Conservation (phyloP, 2,888 invertebrate genomes). For the Eristalis intricaria region DNA sequence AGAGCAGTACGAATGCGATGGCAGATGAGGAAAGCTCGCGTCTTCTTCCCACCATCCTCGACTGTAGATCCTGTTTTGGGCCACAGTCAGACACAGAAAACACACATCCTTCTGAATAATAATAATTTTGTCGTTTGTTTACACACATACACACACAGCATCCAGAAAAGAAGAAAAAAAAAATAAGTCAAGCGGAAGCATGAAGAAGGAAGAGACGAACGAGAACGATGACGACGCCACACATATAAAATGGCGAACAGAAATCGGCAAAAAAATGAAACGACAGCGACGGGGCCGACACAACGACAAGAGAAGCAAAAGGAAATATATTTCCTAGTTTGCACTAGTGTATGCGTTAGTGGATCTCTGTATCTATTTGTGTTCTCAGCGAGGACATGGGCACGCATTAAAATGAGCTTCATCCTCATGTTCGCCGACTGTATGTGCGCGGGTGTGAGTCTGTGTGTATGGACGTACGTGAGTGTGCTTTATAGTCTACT, state of each 20-base stretch:
- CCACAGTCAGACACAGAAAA: constrained; percentile 29
- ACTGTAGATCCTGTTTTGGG: neutral
- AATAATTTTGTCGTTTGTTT: constrained; percentile 44
- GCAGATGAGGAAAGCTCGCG: neutral
- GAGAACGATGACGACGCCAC: neutral
- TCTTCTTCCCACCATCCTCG: neutral
- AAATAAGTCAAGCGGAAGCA: neutral
- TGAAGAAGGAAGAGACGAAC: neutral
- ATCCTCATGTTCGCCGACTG: neutral
- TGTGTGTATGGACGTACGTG: neutral
- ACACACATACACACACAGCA: neutral
- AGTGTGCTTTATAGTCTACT: constrained; percentile 24
- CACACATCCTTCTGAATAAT: constrained; percentile 46
- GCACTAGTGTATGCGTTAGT: constrained; percentile 34
- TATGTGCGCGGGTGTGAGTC: neutral
- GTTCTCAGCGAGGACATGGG: constrained; percentile 30
- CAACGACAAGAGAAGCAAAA: neutral
- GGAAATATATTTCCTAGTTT: constrained; percentile 47
- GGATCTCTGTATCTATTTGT: constrained; percentile 2
- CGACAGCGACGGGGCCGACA: neutral
- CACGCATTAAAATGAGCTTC: constrained; percentile 46
- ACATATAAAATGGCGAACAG: neutral
- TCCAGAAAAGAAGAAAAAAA: neutral
- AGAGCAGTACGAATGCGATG: neutral
- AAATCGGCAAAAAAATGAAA: neutral